Conservation (phyloP, 2,113 vertebrate genomes). For the Vulpes vulpes region DNA sequence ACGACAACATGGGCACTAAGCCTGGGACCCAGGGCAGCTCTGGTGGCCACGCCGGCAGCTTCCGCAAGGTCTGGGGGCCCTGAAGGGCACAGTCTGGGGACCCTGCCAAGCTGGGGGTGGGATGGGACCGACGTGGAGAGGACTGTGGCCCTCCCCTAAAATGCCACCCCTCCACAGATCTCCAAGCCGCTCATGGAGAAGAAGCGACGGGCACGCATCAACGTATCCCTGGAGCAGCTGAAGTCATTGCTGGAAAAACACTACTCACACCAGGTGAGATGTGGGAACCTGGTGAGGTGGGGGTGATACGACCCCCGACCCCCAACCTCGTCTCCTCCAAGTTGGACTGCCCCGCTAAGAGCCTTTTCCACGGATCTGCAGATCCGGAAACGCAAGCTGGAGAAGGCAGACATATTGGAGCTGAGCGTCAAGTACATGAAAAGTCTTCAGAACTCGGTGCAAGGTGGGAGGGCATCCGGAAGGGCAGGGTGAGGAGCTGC, state of each 20-base stretch:
- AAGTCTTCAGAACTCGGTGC: slow-evolving; percentile 89
- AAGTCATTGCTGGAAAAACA: slow-evolving; percentile 91
- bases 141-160: neutral
- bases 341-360: neutral
- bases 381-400: slow-evolving; percentile 95
- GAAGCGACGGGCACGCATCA: slow-evolving; percentile 93
- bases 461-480: slow-evolving; percentile 74
- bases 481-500: rapidly evolving
- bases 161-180: slow-evolving; percentile 81
- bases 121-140: neutral
- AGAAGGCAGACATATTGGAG: slow-evolving; percentile 95
- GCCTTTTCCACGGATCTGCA: slow-evolving; percentile 68
- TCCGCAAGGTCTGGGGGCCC: slow-evolving; percentile 79
- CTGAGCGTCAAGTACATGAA: slow-evolving; percentile 94
- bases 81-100: neutral
- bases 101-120: neutral
- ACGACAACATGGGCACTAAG: slow-evolving; percentile 66
- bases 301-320: rapidly evolving
- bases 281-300: rapidly evolving
- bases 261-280: slow-evolving; percentile 92
- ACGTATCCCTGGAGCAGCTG: slow-evolving; percentile 93
- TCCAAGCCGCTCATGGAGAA: slow-evolving; percentile 96
- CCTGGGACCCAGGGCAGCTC: slow-evolving; percentile 43
- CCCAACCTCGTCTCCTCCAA: neutral
- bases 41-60: neutral